Conservation (phyloP, 2,113 vertebrate species). For the Eudyptes chrysolophus region DNA sequence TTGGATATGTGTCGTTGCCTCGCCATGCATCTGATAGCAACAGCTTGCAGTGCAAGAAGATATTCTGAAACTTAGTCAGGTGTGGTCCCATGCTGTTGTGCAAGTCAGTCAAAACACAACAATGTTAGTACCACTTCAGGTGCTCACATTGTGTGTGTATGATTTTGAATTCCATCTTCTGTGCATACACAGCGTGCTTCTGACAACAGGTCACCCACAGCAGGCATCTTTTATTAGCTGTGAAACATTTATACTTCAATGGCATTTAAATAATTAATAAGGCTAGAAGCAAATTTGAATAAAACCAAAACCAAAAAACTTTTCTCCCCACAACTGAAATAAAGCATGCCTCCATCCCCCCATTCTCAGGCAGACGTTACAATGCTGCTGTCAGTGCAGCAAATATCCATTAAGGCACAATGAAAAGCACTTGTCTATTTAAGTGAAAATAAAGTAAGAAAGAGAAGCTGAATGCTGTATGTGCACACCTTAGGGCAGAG, state of each 20-base stretch:
- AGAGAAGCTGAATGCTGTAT: not conserved
- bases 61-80: not conserved
- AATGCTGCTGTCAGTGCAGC: not conserved
- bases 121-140: not conserved
- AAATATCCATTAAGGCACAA: not conserved
- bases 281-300: not conserved
- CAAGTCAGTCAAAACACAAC: not conserved
- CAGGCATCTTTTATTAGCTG: not conserved
- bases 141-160: not conserved
- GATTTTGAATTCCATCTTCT: not conserved
- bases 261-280: not conserved
- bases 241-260: not conserved
- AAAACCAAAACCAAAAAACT: not conserved
- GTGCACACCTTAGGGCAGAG: not conserved
- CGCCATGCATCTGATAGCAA: not conserved
- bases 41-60: not conserved
- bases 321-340: not conserved
- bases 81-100: not conserved
- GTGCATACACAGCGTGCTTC: accelerated
- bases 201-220: not conserved
- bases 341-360: not conserved
- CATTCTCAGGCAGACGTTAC: not conserved
- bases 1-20: not conserved
- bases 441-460: not conserved
- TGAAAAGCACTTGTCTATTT: not conserved